Conservation (phyloP, 2,888 invertebrate genomes). For the Eurytoma californica region DNA sequence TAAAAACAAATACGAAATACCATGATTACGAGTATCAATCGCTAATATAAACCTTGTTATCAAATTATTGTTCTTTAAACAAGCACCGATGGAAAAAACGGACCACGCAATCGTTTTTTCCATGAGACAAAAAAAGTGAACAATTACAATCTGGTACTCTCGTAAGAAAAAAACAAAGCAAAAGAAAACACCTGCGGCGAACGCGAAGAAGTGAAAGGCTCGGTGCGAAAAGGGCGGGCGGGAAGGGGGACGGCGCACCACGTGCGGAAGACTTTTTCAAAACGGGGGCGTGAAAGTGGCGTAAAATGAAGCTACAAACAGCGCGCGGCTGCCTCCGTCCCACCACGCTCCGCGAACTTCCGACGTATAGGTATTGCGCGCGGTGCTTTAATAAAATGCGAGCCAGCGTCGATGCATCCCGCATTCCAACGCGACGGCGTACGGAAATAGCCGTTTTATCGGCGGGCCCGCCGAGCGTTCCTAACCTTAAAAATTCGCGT, state of each 20-base stretch:
- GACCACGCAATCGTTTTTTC: not conserved
- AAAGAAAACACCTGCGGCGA: not conserved
- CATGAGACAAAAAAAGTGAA: not conserved
- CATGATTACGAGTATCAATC: not conserved
- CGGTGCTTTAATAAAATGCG: too few species aligned
- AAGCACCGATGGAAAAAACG: too few species aligned
- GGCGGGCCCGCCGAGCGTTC: too few species aligned
- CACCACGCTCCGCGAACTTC: too few species aligned
- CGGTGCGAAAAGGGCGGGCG: too few species aligned
- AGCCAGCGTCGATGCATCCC: too few species aligned
- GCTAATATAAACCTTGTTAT: not conserved
- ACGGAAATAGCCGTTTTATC: too few species aligned
- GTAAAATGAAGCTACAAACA: not conserved
- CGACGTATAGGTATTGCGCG: not conserved
- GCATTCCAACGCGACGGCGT: not conserved
- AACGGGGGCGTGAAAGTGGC: constrained; percentile 1
- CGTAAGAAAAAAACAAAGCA: not conserved
- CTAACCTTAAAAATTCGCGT: too few species aligned
- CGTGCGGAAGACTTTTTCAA: not conserved
- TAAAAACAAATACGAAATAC: not conserved
- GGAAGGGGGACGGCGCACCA: not conserved
- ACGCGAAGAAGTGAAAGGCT: not conserved
- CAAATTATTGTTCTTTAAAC: not conserved
- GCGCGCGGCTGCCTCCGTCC: not conserved
- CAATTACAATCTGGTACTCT: not conserved